Percentiles rank a stretch among this genome's conserved stretches.
phyloP scores from a whole-genome alignment of 2,797 vertebrate species.

The Podargus strigoides region DNA sequence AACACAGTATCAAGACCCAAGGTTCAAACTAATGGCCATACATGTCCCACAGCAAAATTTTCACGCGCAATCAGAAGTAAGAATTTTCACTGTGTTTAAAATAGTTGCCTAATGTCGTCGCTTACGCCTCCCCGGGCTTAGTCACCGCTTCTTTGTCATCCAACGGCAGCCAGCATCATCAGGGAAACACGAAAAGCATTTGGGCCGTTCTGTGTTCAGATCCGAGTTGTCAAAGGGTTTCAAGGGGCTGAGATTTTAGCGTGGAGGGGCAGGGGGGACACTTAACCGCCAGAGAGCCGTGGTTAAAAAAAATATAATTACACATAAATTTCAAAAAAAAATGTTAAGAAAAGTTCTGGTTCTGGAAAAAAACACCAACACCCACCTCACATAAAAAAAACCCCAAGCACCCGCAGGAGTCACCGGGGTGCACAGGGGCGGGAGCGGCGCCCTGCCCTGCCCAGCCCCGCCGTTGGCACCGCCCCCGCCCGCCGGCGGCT shows the following conservation, averaged over 20 bases:
- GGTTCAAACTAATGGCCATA: fast-evolving
- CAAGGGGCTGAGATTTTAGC: background rate
- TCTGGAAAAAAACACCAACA: too few relatives aligned
- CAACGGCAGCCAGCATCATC: background rate
- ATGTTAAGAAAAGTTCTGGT: too few relatives aligned
- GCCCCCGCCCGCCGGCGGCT: background rate
- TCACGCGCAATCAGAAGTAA: too few relatives aligned
- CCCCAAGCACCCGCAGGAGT: too few relatives aligned
- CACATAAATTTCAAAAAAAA: too few relatives aligned
- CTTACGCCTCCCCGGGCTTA: background rate
- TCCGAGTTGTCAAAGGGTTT: background rate
- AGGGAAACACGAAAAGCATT: background rate
- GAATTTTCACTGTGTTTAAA: background rate
- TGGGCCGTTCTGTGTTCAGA: background rate
- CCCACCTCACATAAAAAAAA: too few relatives aligned
- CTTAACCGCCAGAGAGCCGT: background rate
- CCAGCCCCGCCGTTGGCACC: background rate
- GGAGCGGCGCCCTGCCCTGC: background rate
- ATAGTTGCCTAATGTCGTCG: background rate
- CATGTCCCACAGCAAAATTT: background rate
- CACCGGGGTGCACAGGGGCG: too few relatives aligned
- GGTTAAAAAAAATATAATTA: too few relatives aligned
- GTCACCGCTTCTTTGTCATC: background rate
- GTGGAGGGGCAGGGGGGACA: background rate
- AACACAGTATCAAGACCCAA: background rate